phyloP scores from a whole-genome alignment of 2,888 invertebrate species.

The Mystacides longicornis region DNA sequence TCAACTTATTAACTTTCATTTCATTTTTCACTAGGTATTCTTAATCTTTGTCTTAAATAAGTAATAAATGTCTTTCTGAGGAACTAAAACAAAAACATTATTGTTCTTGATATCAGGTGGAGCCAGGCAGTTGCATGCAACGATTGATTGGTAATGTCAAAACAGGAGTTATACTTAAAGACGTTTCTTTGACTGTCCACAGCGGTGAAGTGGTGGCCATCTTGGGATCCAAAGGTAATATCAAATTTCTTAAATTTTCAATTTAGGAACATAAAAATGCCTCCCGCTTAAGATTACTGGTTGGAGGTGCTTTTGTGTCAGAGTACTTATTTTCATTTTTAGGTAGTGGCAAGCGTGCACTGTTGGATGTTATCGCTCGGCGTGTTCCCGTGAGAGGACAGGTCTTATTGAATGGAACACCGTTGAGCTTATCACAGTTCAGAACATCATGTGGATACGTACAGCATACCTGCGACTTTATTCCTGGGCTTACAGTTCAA shows the following conservation, averaged over 20 bases:
- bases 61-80: neutral
- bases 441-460: slow-evolving; percentile 84
- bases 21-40: neutral
- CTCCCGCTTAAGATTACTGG: neutral
- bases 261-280: neutral
- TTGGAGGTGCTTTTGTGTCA: neutral
- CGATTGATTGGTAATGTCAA: slow-evolving; percentile 68
- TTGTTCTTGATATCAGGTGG: slow-evolving; percentile 50
- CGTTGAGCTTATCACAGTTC: slow-evolving; percentile 72
- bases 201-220: slow-evolving; percentile 92
- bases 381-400: slow-evolving; percentile 80
- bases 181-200: slow-evolving; percentile 84
- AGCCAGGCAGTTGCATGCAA: slow-evolving; percentile 70
- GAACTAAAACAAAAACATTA: neutral
- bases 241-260: neutral
- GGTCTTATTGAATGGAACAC: slow-evolving; percentile 80
- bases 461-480: slow-evolving; percentile 74
- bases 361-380: slow-evolving; percentile 85
- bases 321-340: slow-evolving; percentile 10
- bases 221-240: slow-evolving; percentile 79
- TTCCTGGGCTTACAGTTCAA: slow-evolving; percentile 81
- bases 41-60: neutral
- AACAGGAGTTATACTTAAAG: slow-evolving; percentile 82
- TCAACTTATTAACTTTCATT: too few species aligned
- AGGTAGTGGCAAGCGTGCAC: slow-evolving; percentile 92